Evolutionary conservation across 2,888 invertebrate genomes (phyloP).

Genomic region (Reticulitermes lucifugus): DNA sequence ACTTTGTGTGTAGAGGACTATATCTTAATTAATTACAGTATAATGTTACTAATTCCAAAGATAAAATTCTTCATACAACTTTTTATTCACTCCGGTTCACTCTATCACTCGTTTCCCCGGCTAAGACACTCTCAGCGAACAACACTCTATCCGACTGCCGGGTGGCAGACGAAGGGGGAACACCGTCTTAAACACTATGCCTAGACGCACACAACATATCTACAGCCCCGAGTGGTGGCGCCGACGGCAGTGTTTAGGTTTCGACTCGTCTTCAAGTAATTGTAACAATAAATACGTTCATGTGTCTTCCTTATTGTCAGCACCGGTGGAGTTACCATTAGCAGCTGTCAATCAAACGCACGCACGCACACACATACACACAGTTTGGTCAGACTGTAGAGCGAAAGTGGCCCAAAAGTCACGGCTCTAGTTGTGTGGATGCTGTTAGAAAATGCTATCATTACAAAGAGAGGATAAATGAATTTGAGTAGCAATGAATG

Average conservation of each 20-base stretch:
- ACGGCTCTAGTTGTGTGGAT: not conserved
- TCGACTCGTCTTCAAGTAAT: constrained; percentile 7
- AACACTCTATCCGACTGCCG: not conserved
- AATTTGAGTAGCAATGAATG: too few species aligned
- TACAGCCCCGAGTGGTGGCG: not conserved
- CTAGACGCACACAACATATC: not conserved
- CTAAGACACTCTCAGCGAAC: too few species aligned
- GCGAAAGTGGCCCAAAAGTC: not conserved
- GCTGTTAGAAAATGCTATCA: too few species aligned
- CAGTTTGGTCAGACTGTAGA: not conserved
- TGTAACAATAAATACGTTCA: constrained; percentile 4
- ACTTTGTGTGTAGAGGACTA: too few species aligned
- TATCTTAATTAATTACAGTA: too few species aligned
- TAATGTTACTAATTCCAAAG: too few species aligned
- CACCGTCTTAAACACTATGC: not conserved
- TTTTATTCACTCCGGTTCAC: too few species aligned
- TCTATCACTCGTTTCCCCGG: too few species aligned
- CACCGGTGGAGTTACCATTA: constrained; percentile 7
- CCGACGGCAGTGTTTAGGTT: constrained; percentile 12
- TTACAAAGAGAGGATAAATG: too few species aligned
- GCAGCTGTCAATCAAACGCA: not conserved
- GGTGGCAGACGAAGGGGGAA: not conserved
- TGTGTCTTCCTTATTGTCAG: constrained; percentile 16
- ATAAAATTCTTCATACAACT: too few species aligned
- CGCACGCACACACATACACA: not conserved